These are phyloP conservation scores for Hypothenemus hampei DNA, from an alignment of 1,140 invertebrate species.

Conservation along the genomic window DNA sequence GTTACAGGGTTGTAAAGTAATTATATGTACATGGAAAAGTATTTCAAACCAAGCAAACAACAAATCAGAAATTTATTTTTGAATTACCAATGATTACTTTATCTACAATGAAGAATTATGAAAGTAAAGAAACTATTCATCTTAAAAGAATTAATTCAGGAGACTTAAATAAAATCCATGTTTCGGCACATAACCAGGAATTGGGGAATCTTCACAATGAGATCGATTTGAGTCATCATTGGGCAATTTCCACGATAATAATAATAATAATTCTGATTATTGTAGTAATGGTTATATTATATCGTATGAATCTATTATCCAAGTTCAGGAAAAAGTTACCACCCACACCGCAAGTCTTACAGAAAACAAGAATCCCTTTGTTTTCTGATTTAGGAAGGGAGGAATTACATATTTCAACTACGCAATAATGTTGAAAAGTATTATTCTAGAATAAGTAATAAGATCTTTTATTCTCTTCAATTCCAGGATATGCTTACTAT, in stretches of 20 bases:
- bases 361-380: neutral
- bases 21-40: neutral
- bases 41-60: neutral
- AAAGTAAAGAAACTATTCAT: neutral
- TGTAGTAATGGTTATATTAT: neutral
- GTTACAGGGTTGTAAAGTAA: neutral
- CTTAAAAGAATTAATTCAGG: too few species aligned
- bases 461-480: too few species aligned
- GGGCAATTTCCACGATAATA: neutral
- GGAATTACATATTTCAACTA: constrained; percentile 6
- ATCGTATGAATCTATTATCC: neutral
- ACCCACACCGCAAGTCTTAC: too few species aligned
- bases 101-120: neutral
- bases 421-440: too few species aligned
- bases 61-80: neutral
- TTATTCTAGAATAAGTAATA: too few species aligned
- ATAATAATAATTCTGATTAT: neutral
- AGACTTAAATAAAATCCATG: too few species aligned
- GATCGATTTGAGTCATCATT: neutral
- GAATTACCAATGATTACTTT: neutral
- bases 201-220: neutral
- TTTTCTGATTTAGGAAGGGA: constrained; percentile 7
- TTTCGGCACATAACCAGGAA: too few species aligned
- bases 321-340: neutral
- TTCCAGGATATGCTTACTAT: too few species aligned